Base-by-base conservation (phyloP, 2,888 invertebrate species). In the Lepas anatifera region DNA sequence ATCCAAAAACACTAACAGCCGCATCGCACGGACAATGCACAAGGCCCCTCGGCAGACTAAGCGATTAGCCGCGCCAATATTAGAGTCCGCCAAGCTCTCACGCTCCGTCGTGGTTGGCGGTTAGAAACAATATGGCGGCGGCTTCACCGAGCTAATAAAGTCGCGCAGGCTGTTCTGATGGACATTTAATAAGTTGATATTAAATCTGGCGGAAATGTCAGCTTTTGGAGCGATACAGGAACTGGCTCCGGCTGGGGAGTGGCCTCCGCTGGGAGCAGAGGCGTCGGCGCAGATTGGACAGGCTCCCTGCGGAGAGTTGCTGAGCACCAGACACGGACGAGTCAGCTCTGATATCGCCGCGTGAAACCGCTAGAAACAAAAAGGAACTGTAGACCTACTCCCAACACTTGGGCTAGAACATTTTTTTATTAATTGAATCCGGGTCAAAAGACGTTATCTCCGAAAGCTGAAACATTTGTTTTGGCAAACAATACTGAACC, bases 171-270 rank as follows among this genome's bases (percentile, higher is more conserved):
- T 6, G 58, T 32, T 58, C 58, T 58, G 58, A 58, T 58, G 58
- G 32, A 58, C 58, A 58, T 58, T 58, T 58, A 58, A 58, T 58
- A 58, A 58, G 58, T 58, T 32, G 58, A 58, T 58, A 58, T 58
- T 58, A 58, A 58, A 58, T 58, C 58, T 58, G 58, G 58, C 58
- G 58, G 58, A 58, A 58, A 58, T 58, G 58, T 58, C 58, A 32
- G 58, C 32, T 32, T 58, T 58, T 32, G 13, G 58, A 27, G 32
- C 58, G 58, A 58, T 29, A 32, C 58, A 58, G 58, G 32, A 58
- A 18, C 25, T 13, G 52, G 1, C 16, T 10, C 16, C 41, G 41
- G 16, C 41, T 10, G 11, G 4, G 41, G 41, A 41, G 41, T 10
- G 41, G 41, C 41, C 16, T 4, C n/a, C n/a, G n/a, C n/a, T n/a